Evolutionary conservation across 2,113 vertebrate species (phyloP).

Genomic region (Mormyrus lacerda): DNA sequence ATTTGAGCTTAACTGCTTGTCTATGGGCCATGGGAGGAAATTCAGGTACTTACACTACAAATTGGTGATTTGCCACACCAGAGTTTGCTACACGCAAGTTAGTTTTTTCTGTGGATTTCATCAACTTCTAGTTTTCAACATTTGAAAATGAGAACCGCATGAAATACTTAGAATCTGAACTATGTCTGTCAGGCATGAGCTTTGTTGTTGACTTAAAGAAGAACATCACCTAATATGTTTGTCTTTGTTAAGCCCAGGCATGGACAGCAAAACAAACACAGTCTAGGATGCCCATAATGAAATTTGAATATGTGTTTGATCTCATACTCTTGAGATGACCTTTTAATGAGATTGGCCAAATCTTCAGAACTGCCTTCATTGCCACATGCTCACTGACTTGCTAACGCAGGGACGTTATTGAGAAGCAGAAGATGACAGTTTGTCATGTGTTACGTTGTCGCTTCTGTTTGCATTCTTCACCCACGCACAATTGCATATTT

Average conservation of each 20-base stretch:
- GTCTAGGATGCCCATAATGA: background rate
- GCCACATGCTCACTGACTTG: background rate
- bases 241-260: background rate
- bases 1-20: background rate
- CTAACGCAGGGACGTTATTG: background rate
- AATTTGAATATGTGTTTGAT: background rate
- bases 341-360: background rate
- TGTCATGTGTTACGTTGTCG: background rate
- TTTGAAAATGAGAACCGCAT: background rate
- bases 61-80: background rate
- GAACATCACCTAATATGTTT: background rate
- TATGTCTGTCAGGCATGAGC: background rate
- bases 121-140: background rate
- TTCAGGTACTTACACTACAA: background rate
- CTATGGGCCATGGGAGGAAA: background rate
- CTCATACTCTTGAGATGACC: background rate
- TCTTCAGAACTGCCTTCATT: background rate
- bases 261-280: background rate
- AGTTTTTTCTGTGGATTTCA: background rate
- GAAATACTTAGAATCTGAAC: background rate
- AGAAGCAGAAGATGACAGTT: slow-evolving; percentile 6
- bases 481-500: background rate
- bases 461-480: background rate
- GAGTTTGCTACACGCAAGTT: background rate
- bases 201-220: background rate